Evolutionary conservation across 2,113 vertebrate species (phyloP).

Genomic region (Clinocottus analis): DNA sequence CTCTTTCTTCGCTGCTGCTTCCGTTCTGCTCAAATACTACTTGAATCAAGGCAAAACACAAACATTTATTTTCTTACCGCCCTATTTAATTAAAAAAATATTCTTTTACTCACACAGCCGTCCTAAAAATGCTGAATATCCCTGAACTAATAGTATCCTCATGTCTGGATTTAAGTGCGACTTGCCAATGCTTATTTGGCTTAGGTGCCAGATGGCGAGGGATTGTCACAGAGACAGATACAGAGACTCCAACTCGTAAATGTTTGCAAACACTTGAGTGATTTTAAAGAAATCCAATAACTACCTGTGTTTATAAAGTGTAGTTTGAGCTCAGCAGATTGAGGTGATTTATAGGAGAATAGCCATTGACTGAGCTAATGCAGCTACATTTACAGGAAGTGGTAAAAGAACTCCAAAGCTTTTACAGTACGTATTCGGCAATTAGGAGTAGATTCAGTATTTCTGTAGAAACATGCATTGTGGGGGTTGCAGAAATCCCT

Average conservation of each 20-base stretch:
- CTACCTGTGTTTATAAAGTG: background rate
- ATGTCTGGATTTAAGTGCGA: background rate
- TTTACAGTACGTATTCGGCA: background rate
- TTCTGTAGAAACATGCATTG: constrained; percentile 22
- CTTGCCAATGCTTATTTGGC: constrained; percentile 12
- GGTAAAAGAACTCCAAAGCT: background rate
- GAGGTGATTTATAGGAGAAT: background rate
- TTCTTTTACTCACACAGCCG: constrained; percentile 25
- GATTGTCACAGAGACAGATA: constrained; percentile 5
- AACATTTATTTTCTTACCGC: background rate
- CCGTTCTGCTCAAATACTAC: constrained; percentile 43
- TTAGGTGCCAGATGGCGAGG: constrained; percentile 36
- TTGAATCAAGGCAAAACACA: constrained; percentile 38
- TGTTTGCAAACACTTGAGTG: constrained; percentile 22
- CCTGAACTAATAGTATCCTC: constrained; percentile 10
- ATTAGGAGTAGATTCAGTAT: no score
- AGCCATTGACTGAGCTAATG: background rate
- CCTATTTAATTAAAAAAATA: background rate
- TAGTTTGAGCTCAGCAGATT: background rate
- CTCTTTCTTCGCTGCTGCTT: constrained; percentile 17
- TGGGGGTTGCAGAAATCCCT: constrained; percentile 20
- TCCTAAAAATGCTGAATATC: constrained; percentile 12
- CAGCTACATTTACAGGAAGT: background rate
- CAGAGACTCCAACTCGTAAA: background rate
- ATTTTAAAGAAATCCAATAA: background rate